Evolutionary conservation across 2,888 invertebrate genomes (phyloP), one percentile per base, ranked within the genome.

Genomic region (Diaperis boleti): DNA sequence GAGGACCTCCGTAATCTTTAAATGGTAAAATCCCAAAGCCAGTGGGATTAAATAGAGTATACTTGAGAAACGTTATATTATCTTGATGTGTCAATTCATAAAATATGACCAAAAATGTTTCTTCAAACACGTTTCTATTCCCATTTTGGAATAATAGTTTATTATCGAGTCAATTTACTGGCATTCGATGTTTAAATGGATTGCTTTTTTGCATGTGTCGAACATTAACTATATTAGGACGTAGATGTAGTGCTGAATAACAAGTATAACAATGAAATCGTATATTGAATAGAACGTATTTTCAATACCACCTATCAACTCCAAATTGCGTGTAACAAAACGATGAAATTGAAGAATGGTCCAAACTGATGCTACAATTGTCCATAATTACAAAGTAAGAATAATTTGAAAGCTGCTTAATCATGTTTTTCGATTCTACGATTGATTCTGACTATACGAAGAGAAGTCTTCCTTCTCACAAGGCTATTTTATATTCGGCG

Each of bases 401-500:
- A 26, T 47, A 35, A 44, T 35, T 59, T 11, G 3, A 49, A 39
- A 62, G 15, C 33, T 55, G 39, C 26, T 49, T 55, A 45, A 22
- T 35, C 52, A 26, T 44, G 37, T 45, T 42, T 54, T 59, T 47
- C 41, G 47, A 39, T 47, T 59, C 15, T 31, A 20, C 14, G 49
- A 44, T 33, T 56, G 37, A 20, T 56, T 45, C 17, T 45, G 11
- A 17, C 13, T 17, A 26, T 20, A 10, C 39, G 33, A 22, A 7
- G 10, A 29, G 33, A 10, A 42, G 10, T 37, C 42, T 26, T 18
- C 54, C 14, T 62, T 57, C 57, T 31, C 52, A 39, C 44, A 18
- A 45, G 54, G 57, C 60, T 52, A 50, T 50, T 64, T 60, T 64
- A 62, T 59, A 66, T 66, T 64, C 57, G 60, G 59, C 52, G 61